Base-by-base conservation (phyloP, 2,797 vertebrate genomes). In the Sebastes taczanowskii region DNA sequence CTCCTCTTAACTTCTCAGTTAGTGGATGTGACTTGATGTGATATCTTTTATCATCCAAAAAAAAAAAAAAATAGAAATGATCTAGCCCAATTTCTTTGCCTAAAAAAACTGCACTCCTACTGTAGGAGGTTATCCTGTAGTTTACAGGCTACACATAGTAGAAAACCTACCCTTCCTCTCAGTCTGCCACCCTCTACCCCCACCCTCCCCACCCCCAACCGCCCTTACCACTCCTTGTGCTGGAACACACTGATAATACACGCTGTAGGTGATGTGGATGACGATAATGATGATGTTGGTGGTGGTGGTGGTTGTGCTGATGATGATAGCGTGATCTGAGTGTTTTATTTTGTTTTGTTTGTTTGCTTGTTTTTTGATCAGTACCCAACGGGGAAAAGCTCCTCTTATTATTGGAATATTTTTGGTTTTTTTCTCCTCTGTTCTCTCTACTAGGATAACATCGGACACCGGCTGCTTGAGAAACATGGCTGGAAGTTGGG, bases 401-500 rank as follows among this genome's bases (percentile, higher is more conserved):
- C 95, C 96, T 98, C 98, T 97, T 99, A 99, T 99, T 99, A 98
- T 97, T 97, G 98, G 98, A 99, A 97, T 99, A 98, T 99, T 98
- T 98, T 97, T 97, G 97, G 97, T 99, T 94, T 98, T 94, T 98
- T 96, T 98, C 96, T 97, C 94, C 93, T 95, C 92, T 99, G 94
- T 96, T 96, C 96, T 97, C 91, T 98, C 97, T 97, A 93, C 96
- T 97, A 99, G 99, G 99, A 99, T 97, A 99, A 99, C 97, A 99
- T 99, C 91, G 99, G 99, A 92, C 99, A 99, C 93, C 97, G 97
- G 94, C 97, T 99, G 94, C 98, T 99, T 92, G 97, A 99, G 97
- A 99, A 99, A 96, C 98, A 99, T 99, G 99, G 99, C 90, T 99
- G 99, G 99, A 99, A 98, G 97, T 97, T 97, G 95, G 99, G 99